phyloP scores from a whole-genome alignment of 2,888 invertebrate genomes.

The Megaustenia siamemsis region DNA sequence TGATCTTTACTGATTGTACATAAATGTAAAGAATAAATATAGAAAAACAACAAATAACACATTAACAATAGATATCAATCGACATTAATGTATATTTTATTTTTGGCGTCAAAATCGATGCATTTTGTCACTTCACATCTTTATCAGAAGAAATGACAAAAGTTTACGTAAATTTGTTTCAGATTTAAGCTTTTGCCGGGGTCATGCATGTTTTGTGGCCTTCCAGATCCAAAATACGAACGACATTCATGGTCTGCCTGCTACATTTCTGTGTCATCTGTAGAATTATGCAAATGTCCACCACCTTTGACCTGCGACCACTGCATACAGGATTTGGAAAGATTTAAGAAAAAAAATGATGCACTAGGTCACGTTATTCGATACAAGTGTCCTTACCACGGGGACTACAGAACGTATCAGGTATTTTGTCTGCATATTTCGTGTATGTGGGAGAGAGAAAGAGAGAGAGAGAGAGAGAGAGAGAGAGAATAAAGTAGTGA shows the following conservation, averaged over 20 bases:
- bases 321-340: neutral
- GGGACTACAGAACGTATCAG: slow-evolving; percentile 55
- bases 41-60: no score
- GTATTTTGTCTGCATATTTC: neutral
- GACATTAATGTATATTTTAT: no score
- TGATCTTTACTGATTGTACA: no score
- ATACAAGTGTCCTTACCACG: slow-evolving; percentile 51
- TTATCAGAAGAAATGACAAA: no score
- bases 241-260: neutral
- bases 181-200: neutral
- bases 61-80: no score
- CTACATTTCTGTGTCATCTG: neutral
- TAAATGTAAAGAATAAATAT: no score
- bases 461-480: slow-evolving; percentile 27
- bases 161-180: no score
- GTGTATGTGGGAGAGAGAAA: slow-evolving; percentile 13
- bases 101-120: no score
- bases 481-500: neutral
- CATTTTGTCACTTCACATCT: no score
- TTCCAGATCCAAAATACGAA: neutral
- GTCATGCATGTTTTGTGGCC: slow-evolving; percentile 19
- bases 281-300: slow-evolving; percentile 10
- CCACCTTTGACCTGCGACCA: slow-evolving; percentile 17
- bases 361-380: neutral
- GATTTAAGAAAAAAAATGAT: neutral